A percentile compares a stretch with the other conserved stretches of the same genome.
phyloP scores from a whole-genome alignment of 1,140 invertebrate species.

The Papilio helenus region DNA sequence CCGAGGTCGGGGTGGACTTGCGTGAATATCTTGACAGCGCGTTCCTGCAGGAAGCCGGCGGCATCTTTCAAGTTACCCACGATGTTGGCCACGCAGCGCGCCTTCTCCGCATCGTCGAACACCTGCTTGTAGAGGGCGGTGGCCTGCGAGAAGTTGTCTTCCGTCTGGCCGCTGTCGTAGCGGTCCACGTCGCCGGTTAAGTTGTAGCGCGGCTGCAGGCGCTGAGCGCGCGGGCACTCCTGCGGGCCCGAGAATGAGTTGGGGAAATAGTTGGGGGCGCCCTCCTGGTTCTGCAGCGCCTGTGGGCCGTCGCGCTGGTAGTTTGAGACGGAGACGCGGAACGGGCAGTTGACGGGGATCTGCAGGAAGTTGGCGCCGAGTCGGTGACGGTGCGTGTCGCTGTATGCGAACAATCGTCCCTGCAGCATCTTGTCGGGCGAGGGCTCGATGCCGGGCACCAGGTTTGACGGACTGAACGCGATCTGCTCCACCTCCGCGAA shows the following conservation, averaged over 20 bases:
- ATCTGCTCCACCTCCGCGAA: slow-evolving; percentile 98
- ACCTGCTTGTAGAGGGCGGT: slow-evolving; percentile 92
- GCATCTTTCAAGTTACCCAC: slow-evolving; percentile 90
- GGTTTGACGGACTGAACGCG: slow-evolving; percentile 95
- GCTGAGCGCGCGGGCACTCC: slow-evolving; percentile 83
- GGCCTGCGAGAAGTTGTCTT: slow-evolving; percentile 96
- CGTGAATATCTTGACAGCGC: slow-evolving; percentile 90
- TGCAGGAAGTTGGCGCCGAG: slow-evolving; percentile 96
- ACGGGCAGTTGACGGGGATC: slow-evolving; percentile 98
- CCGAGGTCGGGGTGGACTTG: slow-evolving; percentile 88
- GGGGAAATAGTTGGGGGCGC: slow-evolving; percentile 97
- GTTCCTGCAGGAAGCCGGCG: slow-evolving; percentile 93
- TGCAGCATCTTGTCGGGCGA: slow-evolving; percentile 98
- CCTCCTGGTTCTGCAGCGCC: slow-evolving; percentile 86
- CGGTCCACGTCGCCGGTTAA: slow-evolving; percentile 87
- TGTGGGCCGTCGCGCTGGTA: slow-evolving; percentile 95
- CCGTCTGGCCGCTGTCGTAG: slow-evolving; percentile 90
- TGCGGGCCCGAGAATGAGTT: slow-evolving; percentile 96
- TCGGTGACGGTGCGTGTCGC: slow-evolving; percentile 96
- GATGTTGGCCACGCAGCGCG: slow-evolving; percentile 91
- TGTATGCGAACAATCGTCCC: slow-evolving; percentile 96
- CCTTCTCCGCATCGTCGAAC: slow-evolving; percentile 88
- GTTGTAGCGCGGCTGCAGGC: slow-evolving; percentile 82
- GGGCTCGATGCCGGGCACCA: slow-evolving; percentile 95
- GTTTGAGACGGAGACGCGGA: slow-evolving; percentile 86